These are phyloP conservation scores for Ganaspis brasiliensis DNA, from an alignment of 2,888 invertebrate genomes.

Conservation along the genomic window DNA sequence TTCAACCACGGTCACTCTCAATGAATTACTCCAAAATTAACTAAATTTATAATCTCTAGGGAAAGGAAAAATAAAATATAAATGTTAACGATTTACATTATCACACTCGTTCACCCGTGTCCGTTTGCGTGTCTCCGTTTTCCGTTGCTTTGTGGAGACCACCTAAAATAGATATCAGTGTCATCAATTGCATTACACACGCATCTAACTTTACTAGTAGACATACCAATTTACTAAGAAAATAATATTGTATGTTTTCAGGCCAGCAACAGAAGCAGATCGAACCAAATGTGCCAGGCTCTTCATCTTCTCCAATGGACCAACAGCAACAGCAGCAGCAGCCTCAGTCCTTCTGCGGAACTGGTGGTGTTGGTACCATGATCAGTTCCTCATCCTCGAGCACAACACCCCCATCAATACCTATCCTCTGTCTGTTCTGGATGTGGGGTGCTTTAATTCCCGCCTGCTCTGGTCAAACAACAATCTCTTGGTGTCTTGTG, in stretches of 20 bases:
- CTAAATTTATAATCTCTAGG: too few species aligned
- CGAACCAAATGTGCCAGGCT: neutral
- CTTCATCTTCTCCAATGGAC: slow-evolving; percentile 28
- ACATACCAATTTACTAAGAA: neutral
- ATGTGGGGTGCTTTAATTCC: slow-evolving; percentile 81
- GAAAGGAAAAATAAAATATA: too few species aligned
- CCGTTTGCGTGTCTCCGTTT: too few species aligned
- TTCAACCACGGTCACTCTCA: too few species aligned
- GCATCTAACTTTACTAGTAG: too few species aligned
- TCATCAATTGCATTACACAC: too few species aligned
- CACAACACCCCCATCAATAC: slow-evolving; percentile 65
- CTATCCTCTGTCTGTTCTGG: slow-evolving; percentile 75
- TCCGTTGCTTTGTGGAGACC: too few species aligned
- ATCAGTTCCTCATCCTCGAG: slow-evolving; percentile 62
- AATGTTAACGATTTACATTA: too few species aligned
- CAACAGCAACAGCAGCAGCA: slow-evolving; percentile 63
- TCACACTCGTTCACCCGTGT: too few species aligned
- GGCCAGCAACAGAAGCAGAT: slow-evolving; percentile 35
- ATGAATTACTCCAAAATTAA: too few species aligned
- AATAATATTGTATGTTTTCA: slow-evolving; percentile 3
- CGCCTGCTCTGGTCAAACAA: slow-evolving; percentile 72
- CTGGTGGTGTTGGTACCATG: slow-evolving; percentile 35
- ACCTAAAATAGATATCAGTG: too few species aligned
- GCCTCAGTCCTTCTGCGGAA: slow-evolving; percentile 61
- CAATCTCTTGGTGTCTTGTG: slow-evolving; percentile 60